phyloP scores from a whole-genome alignment of 2,888 invertebrate genomes.

The Eupithecia subfuscata region DNA sequence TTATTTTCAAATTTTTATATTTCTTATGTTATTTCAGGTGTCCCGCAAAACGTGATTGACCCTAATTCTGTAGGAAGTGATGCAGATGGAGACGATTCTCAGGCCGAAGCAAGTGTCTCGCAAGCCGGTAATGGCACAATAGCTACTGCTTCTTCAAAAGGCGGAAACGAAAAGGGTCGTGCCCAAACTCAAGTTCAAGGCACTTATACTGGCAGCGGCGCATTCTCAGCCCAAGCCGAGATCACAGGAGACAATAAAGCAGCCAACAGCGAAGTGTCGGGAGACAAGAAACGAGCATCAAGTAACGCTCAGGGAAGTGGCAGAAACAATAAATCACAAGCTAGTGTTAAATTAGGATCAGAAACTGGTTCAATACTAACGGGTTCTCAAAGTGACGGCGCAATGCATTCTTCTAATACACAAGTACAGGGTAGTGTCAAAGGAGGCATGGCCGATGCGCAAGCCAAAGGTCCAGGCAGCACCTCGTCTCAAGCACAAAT shows the following conservation, averaged over 20 bases:
- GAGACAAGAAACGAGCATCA: conserved; percentile 89
- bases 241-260: conserved; percentile 89
- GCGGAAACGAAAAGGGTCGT: conserved; percentile 88
- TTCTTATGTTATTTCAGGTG: conserved; percentile 54
- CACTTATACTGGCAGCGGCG: conserved; percentile 89
- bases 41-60: conserved; percentile 72
- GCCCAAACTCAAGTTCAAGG: conserved; percentile 94
- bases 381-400: conserved; percentile 89
- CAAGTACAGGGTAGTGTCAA: conserved; percentile 92
- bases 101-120: conserved; percentile 87
- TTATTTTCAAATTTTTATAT: neutral
- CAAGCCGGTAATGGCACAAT: conserved; percentile 86
- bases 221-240: conserved; percentile 93
- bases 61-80: conserved; percentile 67
- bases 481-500: conserved; percentile 95
- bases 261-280: conserved; percentile 88
- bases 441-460: conserved; percentile 94
- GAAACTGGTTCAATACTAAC: conserved; percentile 91
- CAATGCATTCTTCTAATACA: conserved; percentile 90
- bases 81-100: conserved; percentile 87
- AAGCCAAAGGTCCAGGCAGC: conserved; percentile 92
- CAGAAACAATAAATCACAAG: conserved; percentile 89
- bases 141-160: conserved; percentile 91
- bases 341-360: conserved; percentile 89
- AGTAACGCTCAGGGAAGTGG: conserved; percentile 91